Conservation (phyloP, 2,888 invertebrate species). For the Campoletis raptor region DNA sequence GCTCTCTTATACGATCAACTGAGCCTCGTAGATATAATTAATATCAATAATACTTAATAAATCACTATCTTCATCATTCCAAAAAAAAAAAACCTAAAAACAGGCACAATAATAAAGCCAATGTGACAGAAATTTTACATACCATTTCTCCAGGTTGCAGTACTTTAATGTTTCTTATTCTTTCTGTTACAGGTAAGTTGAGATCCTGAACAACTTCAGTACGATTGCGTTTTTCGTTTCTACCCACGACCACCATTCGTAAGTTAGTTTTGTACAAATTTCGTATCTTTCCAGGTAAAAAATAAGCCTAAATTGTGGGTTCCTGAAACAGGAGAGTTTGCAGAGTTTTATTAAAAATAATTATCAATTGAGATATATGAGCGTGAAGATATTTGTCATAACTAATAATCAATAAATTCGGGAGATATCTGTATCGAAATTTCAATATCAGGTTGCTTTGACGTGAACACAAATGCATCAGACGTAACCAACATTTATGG, state of each 20-base stretch:
- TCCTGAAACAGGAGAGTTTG: neutral
- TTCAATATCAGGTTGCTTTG: constrained; percentile 57
- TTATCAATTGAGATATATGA: neutral
- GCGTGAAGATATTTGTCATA: constrained; percentile 63
- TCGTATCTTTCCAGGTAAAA: neutral
- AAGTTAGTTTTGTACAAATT: neutral
- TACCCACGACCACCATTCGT: neutral
- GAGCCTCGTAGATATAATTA: neutral
- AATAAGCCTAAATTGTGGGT: neutral
- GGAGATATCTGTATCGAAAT: constrained; percentile 63
- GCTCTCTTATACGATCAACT: neutral
- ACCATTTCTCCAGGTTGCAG: neutral
- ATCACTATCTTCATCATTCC: neutral
- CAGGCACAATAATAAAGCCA: neutral
- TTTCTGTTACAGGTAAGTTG: constrained; percentile 62
- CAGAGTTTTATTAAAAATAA: neutral
- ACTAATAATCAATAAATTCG: constrained; percentile 67
- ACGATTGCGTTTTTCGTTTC: neutral
- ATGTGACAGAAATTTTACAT: neutral
- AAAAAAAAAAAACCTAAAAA: neutral
- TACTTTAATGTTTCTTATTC: neutral
- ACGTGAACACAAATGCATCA: constrained; percentile 71
- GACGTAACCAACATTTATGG: constrained; percentile 65
- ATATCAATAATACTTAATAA: neutral
- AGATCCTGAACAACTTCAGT: constrained; percentile 1